A percentile compares a stretch with the other conserved stretches of the same genome.
Conservation (phyloP, 2,797 vertebrate genomes). For the Micromesistius poutassou region DNA sequence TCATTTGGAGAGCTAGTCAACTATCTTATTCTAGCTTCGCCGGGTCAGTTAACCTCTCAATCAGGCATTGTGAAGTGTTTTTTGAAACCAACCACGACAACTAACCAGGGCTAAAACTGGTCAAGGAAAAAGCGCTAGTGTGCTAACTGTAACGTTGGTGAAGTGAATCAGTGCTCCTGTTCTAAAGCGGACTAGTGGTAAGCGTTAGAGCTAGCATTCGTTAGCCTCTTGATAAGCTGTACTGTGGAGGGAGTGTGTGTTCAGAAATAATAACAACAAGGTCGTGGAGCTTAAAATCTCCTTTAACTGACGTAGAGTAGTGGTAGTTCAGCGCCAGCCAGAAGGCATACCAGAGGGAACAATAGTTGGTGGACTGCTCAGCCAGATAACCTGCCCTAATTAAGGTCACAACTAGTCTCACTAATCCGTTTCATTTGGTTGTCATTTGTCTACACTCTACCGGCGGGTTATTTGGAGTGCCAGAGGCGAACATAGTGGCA, state of each 20-base stretch:
- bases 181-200: neutral
- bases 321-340: constrained; percentile 16
- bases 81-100: neutral
- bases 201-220: constrained; percentile 27
- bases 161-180: neutral
- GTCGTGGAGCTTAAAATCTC: constrained; percentile 30
- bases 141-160: neutral
- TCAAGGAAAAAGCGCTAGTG: neutral
- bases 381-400: constrained; percentile 13
- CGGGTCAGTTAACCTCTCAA: constrained; percentile 46
- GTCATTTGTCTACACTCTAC: neutral
- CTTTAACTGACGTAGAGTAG: constrained; percentile 17
- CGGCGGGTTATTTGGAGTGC: neutral
- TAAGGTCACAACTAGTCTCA: neutral
- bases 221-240: constrained; percentile 37
- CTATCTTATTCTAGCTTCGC: constrained; percentile 55
- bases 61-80: constrained; percentile 31
- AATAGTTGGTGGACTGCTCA: constrained; percentile 18
- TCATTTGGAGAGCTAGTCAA: constrained; percentile 48
- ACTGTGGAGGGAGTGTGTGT: constrained; percentile 49
- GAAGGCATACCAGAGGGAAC: constrained; percentile 16
- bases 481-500: constrained; percentile 15
- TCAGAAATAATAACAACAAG: constrained; percentile 36
- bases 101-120: constrained; percentile 11
- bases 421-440: neutral